Evolutionary conservation across 2,888 invertebrate species (phyloP), one percentile per base, ranked within the genome.

Genomic region (Octonoba sinensis): DNA sequence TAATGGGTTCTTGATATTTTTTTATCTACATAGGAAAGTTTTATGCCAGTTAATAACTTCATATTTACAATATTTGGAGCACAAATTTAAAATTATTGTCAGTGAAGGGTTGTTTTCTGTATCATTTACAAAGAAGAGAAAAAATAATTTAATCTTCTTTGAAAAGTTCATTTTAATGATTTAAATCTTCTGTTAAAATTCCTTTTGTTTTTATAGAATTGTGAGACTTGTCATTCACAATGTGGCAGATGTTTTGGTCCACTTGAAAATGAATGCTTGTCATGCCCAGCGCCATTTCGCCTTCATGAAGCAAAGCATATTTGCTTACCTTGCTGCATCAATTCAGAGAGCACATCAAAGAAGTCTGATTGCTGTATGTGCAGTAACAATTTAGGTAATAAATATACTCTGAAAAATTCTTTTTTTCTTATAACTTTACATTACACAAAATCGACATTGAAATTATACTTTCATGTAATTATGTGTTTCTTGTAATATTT

Each of bases 171-270:
- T 36, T 36, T 2, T 36, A 6, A 36, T 36, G 36, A 11, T 36
- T 36, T 36, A 8, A 36, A 8, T 8, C 8, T 11, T 36, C 8
- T 36, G 6, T 57, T 18, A 6, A 0, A 57, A 57, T 13, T 22
- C 57, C 20, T 12, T 22, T 12, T 57, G 22, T 57, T 12, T 20
- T 22, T n/a, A 13, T 13, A 83, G 85, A n/a, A 66, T 57, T 74
- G 77, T 44, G 62, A 82, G 78, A 49, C 72, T 65, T 82, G 83
- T 74, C 62, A 83, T 62, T 27, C 46, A 49, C 60, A 73, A 4
- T 83, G 83, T 64, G 72, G 73, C 27, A 60, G 71, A 64, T 83
- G 79, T 54, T 72, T 77, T 71, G 66, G 74, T 51, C 75, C 76
- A 18, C 59, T 51, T 36, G 70, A 77, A 22, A 69, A 13, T 51